phyloP scores from a whole-genome alignment of 2,888 invertebrate genomes.

The Odontocolon sp. region DNA sequence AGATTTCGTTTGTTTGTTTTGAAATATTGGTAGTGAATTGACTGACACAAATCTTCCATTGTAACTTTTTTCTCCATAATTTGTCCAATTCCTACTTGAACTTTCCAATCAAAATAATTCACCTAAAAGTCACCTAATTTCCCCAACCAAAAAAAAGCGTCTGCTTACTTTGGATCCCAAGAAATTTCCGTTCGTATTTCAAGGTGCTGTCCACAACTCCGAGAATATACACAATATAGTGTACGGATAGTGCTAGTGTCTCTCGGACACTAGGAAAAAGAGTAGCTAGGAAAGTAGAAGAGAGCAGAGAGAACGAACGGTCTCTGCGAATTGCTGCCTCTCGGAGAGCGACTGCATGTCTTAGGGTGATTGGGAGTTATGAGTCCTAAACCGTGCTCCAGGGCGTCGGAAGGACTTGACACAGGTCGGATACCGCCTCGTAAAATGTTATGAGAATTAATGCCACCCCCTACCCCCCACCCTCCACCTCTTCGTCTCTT shows the following conservation, averaged over 20 bases:
- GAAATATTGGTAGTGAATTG: too few species aligned
- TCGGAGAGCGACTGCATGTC: constrained; percentile 76
- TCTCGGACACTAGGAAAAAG: constrained; percentile 4
- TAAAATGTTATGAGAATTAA: constrained; percentile 81
- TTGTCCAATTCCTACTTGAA: too few species aligned
- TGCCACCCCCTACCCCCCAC: constrained; percentile 69
- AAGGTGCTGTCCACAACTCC: not conserved
- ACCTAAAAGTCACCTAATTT: too few species aligned
- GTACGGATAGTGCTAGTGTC: not conserved
- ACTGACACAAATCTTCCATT: too few species aligned
- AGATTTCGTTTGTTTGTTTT: too few species aligned
- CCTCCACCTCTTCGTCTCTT: constrained; percentile 51
- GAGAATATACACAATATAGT: not conserved
- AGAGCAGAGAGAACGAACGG: constrained; percentile 19
- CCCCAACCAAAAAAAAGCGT: too few species aligned
- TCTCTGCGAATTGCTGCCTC: constrained; percentile 71
- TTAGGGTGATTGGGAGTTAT: constrained; percentile 80
- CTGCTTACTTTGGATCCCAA: not conserved
- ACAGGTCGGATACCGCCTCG: constrained; percentile 80
- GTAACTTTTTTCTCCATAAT: too few species aligned
- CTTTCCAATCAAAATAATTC: too few species aligned
- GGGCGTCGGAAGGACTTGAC: constrained; percentile 78
- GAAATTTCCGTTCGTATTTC: not conserved
- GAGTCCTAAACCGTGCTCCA: constrained; percentile 79
- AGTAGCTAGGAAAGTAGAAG: not conserved